Base-by-base conservation (phyloP, 2,888 invertebrate genomes). In the Euproctis similis region DNA sequence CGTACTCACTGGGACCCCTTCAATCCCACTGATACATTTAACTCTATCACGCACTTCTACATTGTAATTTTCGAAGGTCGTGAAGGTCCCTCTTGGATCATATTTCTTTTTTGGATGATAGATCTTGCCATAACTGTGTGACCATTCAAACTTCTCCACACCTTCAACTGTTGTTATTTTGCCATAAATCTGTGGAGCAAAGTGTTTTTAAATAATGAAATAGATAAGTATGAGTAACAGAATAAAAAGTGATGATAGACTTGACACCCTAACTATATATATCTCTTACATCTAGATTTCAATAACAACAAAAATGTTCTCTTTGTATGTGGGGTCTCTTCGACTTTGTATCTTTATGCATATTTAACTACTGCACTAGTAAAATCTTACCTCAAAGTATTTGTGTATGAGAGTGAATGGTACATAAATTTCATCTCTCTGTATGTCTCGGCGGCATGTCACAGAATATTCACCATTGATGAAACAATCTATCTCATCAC, bases 31-130 rank as follows among this genome's bases (percentile, higher is more conserved):
- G 51, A 99, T 92, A 71, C 97, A 98, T 72, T 97, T 96, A 1
- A 99, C 98, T 32, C 98, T 86, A 59, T 97, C 97, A 28, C 98
- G 85, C 3, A 95, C 93, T 85, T 98, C 98, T 0, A 99, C 98
- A 71, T 97, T 98, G 76, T 98, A 98, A 69, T 97, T 96, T 62
- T 96, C 97, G 76, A 99, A 99, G 39, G 97, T 97, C 82, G 97
- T 94, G 72, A 97, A 99, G 0, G 95, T 91, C 2, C 97, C 97
- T 12, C 89, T 88, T 0, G 97, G 91, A 60, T 96, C 92, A 72
- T 99, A 98, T 49, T 91, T 92, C 17, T 90, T 91, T 65, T 93
- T 93, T 0, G 96, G 96, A 49, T 92, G 90, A 64, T 95, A 95
- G 4, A 97, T 90, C 72, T 94, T 94, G 11, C 96, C 92, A 69